Base-by-base conservation (phyloP, 2,113 vertebrate species). In the Thalassoma bifasciatum region DNA sequence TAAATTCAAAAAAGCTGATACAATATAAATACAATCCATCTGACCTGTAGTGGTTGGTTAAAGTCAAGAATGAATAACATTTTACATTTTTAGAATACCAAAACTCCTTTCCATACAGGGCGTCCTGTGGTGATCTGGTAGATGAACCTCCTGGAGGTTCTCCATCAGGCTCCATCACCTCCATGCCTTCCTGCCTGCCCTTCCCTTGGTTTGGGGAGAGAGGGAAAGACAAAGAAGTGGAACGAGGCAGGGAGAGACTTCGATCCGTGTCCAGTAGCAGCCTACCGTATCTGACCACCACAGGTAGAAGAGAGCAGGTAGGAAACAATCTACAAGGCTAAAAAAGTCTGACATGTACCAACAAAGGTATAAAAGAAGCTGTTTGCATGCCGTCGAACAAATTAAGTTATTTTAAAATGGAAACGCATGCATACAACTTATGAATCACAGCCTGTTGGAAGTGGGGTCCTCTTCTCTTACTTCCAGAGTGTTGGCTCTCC, bases 191-290 rank as follows among this genome's bases (percentile, higher is more conserved):
- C 19, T 97, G 96, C 70, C 93, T 97, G 92, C 95, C 95, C 46
- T 96, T 97, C 67, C 93, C 95, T 79, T 96, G 96, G 96, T 97
- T 97, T 61, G 94, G 95, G 24, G 96, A 96, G 77, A 92, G 92
- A 74, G 95, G 94, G 60, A 92, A 93, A 65, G 95, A 89, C 16
- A 88, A 89, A n/a, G 88, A 82, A 51, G 77, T 11, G 16, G 84
- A 94, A 72, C 85, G 87, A 54, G 79, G 67, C 66, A 76, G 82
- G 49, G 86, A 88, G 77, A 84, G 78, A 60, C 72, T 91, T 22
- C 84, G 90, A 0, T 94, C 92, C 0, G 69, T 94, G 71, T 95
- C 95, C 72, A 95, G 94, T 72, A 95, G 89, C 79, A 95, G 93
- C 77, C 85, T 95, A 50, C 94, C 94, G 0, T 92, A 93, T 75